phyloP scores from a whole-genome alignment of 2,888 invertebrate genomes.

The Crossocerus cetratus region DNA sequence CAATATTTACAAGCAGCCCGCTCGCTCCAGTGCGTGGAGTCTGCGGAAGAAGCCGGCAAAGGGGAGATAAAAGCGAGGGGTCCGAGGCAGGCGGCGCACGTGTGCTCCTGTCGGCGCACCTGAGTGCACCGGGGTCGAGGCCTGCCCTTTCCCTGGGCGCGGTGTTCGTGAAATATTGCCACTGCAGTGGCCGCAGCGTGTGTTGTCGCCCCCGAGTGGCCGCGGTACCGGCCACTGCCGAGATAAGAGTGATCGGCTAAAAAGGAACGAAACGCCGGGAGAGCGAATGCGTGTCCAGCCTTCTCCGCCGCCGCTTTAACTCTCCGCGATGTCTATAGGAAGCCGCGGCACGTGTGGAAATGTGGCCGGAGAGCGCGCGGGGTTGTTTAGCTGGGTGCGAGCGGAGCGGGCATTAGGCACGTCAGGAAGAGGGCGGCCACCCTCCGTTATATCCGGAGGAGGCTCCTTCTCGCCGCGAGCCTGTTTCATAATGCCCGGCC shows the following conservation, averaged over 20 bases:
- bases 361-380: too few relatives aligned
- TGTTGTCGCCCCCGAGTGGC: conserved; percentile 20
- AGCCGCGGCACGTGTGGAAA: too few relatives aligned
- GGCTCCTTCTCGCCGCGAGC: conserved; percentile 12
- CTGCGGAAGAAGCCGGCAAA: too few relatives aligned
- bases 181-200: conserved; percentile 54
- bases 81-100: background rate
- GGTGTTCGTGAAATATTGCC: conserved; percentile 56
- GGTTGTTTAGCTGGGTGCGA: too few relatives aligned
- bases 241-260: conserved; percentile 5
- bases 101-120: conserved; percentile 28
- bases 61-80: background rate
- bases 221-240: conserved; percentile 23
- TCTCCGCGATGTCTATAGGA: background rate
- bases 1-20: conserved; percentile 37
- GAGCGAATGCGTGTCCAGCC: conserved; percentile 36
- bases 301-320: conserved; percentile 45
- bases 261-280: background rate
- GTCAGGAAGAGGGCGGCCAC: too few relatives aligned
- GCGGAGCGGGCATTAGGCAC: too few relatives aligned
- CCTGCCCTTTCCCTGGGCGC: conserved; percentile 27
- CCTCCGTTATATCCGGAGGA: background rate
- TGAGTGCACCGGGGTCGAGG: conserved; percentile 42
- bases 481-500: conserved; percentile 30
- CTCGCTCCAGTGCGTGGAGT: background rate